Evolutionary conservation across 2,113 vertebrate species (phyloP).

Genomic region (Barbus barbus): DNA sequence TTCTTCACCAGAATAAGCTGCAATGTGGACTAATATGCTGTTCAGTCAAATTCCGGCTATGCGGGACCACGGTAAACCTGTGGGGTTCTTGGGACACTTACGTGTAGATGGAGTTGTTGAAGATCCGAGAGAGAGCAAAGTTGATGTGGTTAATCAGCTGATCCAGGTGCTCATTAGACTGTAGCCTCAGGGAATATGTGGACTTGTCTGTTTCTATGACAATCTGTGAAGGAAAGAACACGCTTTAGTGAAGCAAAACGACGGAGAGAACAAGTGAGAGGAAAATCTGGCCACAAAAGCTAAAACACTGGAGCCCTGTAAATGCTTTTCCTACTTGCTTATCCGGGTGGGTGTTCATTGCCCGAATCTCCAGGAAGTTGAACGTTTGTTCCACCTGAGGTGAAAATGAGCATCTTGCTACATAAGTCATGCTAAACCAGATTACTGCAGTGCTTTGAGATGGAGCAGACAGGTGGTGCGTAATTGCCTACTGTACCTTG

Average conservation of each 20-base stretch:
- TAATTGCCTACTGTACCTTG: slow-evolving; percentile 73
- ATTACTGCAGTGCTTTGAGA: background rate
- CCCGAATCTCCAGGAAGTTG: slow-evolving; percentile 79
- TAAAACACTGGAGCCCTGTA: background rate
- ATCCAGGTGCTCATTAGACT: slow-evolving; percentile 81
- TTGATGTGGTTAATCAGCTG: slow-evolving; percentile 83
- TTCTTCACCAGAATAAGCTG: background rate
- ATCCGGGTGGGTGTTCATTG: slow-evolving; percentile 76
- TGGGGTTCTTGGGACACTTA: slow-evolving; percentile 66
- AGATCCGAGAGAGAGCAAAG: slow-evolving; percentile 84
- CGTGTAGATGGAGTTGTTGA: slow-evolving; percentile 85
- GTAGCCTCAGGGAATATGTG: slow-evolving; percentile 80
- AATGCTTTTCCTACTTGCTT: slow-evolving; percentile 67
- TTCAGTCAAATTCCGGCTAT: background rate
- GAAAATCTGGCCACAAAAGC: background rate
- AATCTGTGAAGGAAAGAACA: slow-evolving; percentile 70
- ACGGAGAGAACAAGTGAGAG: background rate
- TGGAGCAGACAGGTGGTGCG: background rate
- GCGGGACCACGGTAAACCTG: background rate
- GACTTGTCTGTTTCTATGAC: slow-evolving; percentile 89
- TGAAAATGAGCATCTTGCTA: slow-evolving; percentile 13
- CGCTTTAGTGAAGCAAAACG: slow-evolving; percentile 16
- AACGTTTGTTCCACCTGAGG: slow-evolving; percentile 75
- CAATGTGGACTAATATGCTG: background rate
- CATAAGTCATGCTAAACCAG: background rate